Base-by-base conservation (phyloP, 2,888 invertebrate genomes). In the Amblyjoppa proteus region DNA sequence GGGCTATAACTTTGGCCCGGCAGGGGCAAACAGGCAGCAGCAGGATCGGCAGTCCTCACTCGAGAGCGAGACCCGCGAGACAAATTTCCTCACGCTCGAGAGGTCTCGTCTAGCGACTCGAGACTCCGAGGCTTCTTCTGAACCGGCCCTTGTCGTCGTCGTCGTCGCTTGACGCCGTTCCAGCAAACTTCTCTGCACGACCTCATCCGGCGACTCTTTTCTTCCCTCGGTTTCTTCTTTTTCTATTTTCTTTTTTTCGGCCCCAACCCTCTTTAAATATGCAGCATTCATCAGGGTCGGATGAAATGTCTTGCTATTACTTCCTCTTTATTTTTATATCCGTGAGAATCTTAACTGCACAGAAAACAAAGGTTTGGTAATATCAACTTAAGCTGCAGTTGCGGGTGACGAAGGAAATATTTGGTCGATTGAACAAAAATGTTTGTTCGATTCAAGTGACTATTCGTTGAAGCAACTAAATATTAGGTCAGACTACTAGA, bases 111-210 rank as follows among this genome's bases (percentile, higher is more conserved):
- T 20, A 45, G 58, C 64, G 20, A 70, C 78, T 58, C 34, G 56
- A 58, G 68, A 56, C 56, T 58, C 45, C 45, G 45, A 69, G 51
- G 2, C 31, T 70, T 68, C 53, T 31, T 64, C 64, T 34, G 16
- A 16, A 64, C 45, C 41, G 49, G 64, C 74, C 56, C 38, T 58
- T 51, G 41, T 49, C 16, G 45, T 49, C 45, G 45, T 49, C 16
- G 41, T 45, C 75, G 71, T 82, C 56, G 66, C 82, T 86, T 86
- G 86, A 85, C 85, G 68, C 51, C 53, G 74, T 78, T 85, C 86
- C 86, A 85, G 77, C 45, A 75, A 82, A 86, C 85, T 86, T 86
- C 66, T 74, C 81, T 64, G 13, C 49, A n/a, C 53, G 28, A 13
- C 64, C 51, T 68, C 25, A 51, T 16, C 28, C 70, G 41, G 16